These are phyloP conservation scores for Drosophila antonietae DNA, from an alignment of 2,888 invertebrate genomes.

Conservation along the genomic window DNA sequence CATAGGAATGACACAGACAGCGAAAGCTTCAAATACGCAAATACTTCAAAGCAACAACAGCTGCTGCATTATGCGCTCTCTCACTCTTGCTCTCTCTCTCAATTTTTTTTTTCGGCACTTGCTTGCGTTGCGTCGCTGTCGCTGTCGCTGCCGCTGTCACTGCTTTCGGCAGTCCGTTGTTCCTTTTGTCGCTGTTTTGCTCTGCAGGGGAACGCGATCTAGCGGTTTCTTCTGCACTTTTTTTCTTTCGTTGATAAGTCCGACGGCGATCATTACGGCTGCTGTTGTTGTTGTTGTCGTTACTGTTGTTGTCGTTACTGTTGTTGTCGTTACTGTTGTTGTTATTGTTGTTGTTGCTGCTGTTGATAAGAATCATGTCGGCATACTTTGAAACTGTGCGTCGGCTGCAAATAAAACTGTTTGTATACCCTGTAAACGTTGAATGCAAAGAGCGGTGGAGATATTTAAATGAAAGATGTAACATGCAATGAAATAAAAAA, in stretches of 20 bases:
- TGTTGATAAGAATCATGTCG: slow-evolving; percentile 65
- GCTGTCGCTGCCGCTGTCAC: not conserved
- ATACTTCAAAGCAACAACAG: slow-evolving; percentile 40
- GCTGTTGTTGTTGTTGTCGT: slow-evolving; percentile 17
- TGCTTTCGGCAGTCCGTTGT: slow-evolving; percentile 19
- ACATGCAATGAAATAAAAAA: not conserved
- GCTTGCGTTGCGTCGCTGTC: slow-evolving; percentile 4
- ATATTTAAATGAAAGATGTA: not conserved
- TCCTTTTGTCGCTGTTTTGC: slow-evolving; percentile 34
- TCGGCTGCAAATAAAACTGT: slow-evolving; percentile 50
- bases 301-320: slow-evolving; percentile 12
- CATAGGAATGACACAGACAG: slow-evolving; percentile 23
- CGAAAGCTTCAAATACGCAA: slow-evolving; percentile 17
- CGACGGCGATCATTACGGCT: slow-evolving; percentile 40
- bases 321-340: slow-evolving; percentile 25
- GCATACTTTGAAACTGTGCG: slow-evolving; percentile 61
- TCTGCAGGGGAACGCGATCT: slow-evolving; percentile 63
- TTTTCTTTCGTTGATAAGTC: slow-evolving; percentile 42
- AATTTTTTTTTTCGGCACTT: slow-evolving; percentile 5
- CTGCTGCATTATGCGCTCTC: slow-evolving; percentile 5
- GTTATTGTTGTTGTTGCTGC: slow-evolving; percentile 19
- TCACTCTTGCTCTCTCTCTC: slow-evolving; percentile 3
- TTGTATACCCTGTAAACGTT: not conserved
- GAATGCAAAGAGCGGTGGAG: not conserved
- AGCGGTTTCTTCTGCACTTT: slow-evolving; percentile 32